Base-by-base conservation (phyloP, 2,888 invertebrate genomes). In the Eristalis tenax region DNA sequence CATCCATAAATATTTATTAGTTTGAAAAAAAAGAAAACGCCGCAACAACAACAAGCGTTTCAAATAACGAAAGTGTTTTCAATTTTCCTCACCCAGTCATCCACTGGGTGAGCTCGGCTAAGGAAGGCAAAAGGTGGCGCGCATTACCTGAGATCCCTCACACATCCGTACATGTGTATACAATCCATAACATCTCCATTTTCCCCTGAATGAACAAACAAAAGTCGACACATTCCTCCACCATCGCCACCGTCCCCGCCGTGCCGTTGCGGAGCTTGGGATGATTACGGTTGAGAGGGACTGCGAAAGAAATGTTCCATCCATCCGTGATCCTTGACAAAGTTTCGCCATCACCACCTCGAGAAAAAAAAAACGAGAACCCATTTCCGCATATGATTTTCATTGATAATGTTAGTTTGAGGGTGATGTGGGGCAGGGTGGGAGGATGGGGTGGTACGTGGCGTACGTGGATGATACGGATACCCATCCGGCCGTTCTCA, bases 1-100 rank as follows among this genome's bases (percentile, higher is more conserved):
- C 64, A 40, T 87, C 76, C 84, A 88, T 88, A 88, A 84, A 88
- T 88, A 88, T 88, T 88, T 88, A 88, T 88, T 84, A 88, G 88
- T 88, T 88, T 88, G 76, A 66, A 77, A 85, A 43, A 43, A 43
- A 43, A 43, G 18, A 85, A 83, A 87, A 82, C 70, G 68, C 59
- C 70, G n/a, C 43, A 66, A 75, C 61, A 78, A 71, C 70, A 68
- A 40, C 68, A 83, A 76, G 59, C 65, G 43, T 68, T 61, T 50
- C 69, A 68, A 65, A 56, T 73, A 78, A 79, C 70, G 66, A 83
- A 83, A 87, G 75, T 76, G 79, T 87, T 83, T 83, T 76, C 83
- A 87, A 87, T 87, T 87, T 87, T 74, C 69, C 35, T 73, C 59
- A 69, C 50, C 50, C 50, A 50, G 50, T 18, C 50, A 50, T 18